Evolutionary conservation across 2,888 invertebrate genomes (phyloP).

Genomic region (Lasioglossum lativentre): DNA sequence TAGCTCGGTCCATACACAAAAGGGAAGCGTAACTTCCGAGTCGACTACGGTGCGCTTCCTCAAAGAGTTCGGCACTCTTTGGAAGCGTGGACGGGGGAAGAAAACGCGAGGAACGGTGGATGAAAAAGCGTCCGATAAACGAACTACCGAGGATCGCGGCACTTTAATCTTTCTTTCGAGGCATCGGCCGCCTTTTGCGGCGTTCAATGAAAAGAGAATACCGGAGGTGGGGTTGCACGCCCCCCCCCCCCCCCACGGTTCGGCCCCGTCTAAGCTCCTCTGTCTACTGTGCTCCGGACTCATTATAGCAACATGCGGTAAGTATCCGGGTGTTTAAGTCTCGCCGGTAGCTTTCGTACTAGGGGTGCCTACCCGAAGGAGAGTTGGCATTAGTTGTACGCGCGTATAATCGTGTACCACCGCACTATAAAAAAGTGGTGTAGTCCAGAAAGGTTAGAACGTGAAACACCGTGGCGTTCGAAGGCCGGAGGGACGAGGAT

Average conservation of each 20-base stretch:
- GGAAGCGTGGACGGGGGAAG: background rate
- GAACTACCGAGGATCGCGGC: constrained; percentile 79
- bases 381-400: constrained; percentile 60
- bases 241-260: no score
- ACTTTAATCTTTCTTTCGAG: constrained; percentile 81
- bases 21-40: background rate
- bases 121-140: constrained; percentile 78
- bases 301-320: constrained; percentile 83
- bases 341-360: constrained; percentile 66
- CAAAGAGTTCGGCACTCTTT: constrained; percentile 16
- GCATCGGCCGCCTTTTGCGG: constrained; percentile 74
- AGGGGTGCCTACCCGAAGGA: constrained; percentile 44
- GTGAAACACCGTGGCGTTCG: constrained; percentile 44
- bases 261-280: background rate
- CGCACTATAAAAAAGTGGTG: constrained; percentile 62
- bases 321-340: constrained; percentile 80
- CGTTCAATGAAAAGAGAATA: constrained; percentile 71
- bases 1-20: background rate
- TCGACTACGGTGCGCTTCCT: background rate
- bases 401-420: constrained; percentile 47
- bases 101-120: constrained; percentile 41
- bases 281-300: constrained; percentile 68
- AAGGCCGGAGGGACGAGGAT: constrained; percentile 53
- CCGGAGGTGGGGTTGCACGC: constrained; percentile 34
- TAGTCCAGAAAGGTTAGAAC: constrained; percentile 60